Conservation (phyloP, 2,113 vertebrate species). For the Engraulis encrasicolus region DNA sequence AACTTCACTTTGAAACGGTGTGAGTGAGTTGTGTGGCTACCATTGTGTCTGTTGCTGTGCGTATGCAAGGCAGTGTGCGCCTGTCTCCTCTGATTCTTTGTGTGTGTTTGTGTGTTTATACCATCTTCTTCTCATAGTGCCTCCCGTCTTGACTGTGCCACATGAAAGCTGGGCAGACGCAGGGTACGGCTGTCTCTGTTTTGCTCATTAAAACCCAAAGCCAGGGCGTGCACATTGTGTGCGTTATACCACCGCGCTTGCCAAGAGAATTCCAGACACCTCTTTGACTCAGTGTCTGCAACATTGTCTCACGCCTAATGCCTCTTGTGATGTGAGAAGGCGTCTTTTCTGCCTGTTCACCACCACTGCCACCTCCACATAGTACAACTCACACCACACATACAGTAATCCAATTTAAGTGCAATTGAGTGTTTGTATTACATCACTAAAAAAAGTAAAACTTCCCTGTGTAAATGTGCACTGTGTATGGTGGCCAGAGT, state of each 20-base stretch:
- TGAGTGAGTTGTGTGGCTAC: too few relatives aligned
- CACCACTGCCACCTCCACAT: too few relatives aligned
- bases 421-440: not conserved
- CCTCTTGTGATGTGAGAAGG: not conserved
- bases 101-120: constrained; percentile 6
- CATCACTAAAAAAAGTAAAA: not conserved
- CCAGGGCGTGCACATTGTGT: not conserved
- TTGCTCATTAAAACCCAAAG: constrained; percentile 57
- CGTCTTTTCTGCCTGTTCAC: not conserved
- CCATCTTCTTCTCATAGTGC: constrained; percentile 47
- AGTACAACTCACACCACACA: too few relatives aligned
- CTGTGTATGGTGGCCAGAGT: too few relatives aligned
- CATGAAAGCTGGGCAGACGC: constrained; percentile 62
- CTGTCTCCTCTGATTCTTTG: not conserved
- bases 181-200: constrained; percentile 61
- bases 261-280: constrained; percentile 37
- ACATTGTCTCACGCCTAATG: constrained; percentile 6
- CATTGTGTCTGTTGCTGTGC: too few relatives aligned
- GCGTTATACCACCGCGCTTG: not conserved
- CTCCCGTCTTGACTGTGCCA: constrained; percentile 63
- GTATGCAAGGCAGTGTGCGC: too few relatives aligned
- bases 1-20: too few relatives aligned
- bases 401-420: not conserved
- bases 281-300: not conserved
- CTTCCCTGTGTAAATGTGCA: too few relatives aligned